phyloP scores from a whole-genome alignment of 2,113 vertebrate species.

The Cyphomyrus plagiostoma region DNA sequence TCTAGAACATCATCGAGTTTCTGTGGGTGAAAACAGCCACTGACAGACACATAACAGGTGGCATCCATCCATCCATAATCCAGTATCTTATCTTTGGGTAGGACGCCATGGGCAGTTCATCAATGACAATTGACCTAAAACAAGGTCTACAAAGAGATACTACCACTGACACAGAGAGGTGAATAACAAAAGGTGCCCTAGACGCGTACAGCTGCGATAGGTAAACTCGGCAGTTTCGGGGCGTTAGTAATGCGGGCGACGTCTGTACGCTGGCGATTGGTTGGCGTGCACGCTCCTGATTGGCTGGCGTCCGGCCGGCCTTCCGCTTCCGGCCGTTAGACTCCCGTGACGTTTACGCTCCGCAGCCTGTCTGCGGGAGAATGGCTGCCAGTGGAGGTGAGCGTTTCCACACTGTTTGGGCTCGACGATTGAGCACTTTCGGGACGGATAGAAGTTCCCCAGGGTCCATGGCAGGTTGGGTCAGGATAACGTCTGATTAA shows the following conservation, averaged over 20 bases:
- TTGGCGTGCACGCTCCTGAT: constrained; percentile 35
- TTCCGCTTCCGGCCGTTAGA: constrained; percentile 63
- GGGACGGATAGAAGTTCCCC: constrained; percentile 32
- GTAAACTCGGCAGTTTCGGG: neutral
- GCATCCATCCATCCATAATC: neutral
- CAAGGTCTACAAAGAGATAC: neutral
- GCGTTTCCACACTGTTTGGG: constrained; percentile 57
- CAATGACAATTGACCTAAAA: neutral
- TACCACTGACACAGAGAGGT: neutral
- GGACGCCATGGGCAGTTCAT: neutral
- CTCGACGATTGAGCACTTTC: constrained; percentile 33
- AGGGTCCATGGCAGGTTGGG: neutral
- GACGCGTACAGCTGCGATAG: neutral
- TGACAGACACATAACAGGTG: neutral
- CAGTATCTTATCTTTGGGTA: neutral
- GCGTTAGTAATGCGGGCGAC: neutral
- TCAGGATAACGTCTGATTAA: neutral
- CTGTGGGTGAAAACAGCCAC: neutral
- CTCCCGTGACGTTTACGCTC: constrained; percentile 58
- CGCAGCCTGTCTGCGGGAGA: constrained; percentile 69
- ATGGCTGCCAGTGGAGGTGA: constrained; percentile 98
- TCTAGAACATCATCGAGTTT: neutral
- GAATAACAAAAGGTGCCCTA: neutral
- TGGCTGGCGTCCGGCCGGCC: constrained; percentile 37
- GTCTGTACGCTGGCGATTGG: neutral